Conservation (phyloP, 2,797 vertebrate genomes). For the Fistularia tabacaria region DNA sequence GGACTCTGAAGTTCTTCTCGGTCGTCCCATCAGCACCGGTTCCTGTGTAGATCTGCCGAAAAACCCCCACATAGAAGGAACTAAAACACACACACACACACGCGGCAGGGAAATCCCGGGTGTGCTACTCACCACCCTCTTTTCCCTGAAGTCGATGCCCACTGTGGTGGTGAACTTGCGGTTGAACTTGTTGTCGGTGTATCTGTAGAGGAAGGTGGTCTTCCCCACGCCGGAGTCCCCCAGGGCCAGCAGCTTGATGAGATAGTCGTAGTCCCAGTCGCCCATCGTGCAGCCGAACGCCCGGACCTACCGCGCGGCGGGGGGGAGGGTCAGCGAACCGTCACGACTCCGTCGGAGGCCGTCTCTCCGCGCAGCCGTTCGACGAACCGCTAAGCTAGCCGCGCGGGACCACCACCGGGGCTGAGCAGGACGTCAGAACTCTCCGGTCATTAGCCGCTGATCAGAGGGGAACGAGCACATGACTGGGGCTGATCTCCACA, state of each 20-base stretch:
- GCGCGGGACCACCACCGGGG: background rate
- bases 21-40: conserved; percentile 79
- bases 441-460: conserved; percentile 51
- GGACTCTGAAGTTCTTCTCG: conserved; percentile 85
- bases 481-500: conserved; percentile 68
- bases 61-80: background rate
- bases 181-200: conserved; percentile 92
- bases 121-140: conserved; percentile 86
- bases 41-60: conserved; percentile 79
- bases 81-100: background rate
- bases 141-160: conserved; percentile 95
- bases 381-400: no score
- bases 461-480: conserved; percentile 65
- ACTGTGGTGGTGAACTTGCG: conserved; percentile 92
- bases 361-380: no score
- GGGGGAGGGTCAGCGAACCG: background rate
- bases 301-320: conserved; percentile 65
- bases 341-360: no score
- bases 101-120: background rate
- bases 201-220: conserved; percentile 95
- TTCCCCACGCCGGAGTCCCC: conserved; percentile 98
- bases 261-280: conserved; percentile 97
- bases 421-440: conserved; percentile 36
- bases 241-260: conserved; percentile 96
- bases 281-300: conserved; percentile 80